A percentile compares a stretch with the other conserved stretches of the same genome.
Evolutionary conservation across 2,113 vertebrate species (phyloP).

Genomic region (Ceyx cyanopectus): DNA sequence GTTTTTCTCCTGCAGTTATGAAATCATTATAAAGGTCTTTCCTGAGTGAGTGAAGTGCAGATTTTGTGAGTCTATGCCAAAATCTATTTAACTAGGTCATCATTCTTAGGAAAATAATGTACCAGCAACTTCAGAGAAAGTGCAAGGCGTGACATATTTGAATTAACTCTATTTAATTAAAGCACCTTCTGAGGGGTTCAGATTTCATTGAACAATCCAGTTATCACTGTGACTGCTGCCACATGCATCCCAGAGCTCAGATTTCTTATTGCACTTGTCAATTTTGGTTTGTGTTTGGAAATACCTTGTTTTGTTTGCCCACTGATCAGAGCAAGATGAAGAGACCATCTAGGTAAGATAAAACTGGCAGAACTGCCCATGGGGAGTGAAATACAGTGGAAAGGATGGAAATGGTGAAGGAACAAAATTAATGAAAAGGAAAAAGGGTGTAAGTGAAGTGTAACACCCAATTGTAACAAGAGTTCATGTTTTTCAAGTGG

Average conservation of each 20-base stretch:
- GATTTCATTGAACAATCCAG: constrained; percentile 41
- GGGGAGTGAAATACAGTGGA: neutral
- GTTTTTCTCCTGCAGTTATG: constrained; percentile 41
- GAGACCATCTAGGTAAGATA: neutral
- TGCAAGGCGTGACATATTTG: constrained; percentile 48
- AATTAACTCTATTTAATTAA: constrained; percentile 75
- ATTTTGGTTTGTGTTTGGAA: neutral
- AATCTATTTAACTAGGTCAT: constrained; percentile 74
- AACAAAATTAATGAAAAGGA: neutral
- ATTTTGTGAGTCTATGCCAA: constrained; percentile 61
- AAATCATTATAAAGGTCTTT: constrained; percentile 56
- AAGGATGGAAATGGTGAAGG: neutral
- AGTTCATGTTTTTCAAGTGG: neutral
- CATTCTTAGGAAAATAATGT: constrained; percentile 68
- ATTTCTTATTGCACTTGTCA: neutral
- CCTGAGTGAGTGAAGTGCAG: constrained; percentile 40
- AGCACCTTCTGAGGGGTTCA: constrained; percentile 35
- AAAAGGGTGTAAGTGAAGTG: neutral
- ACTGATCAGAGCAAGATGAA: neutral
- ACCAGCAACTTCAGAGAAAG: constrained; percentile 60
- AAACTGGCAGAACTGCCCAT: neutral
- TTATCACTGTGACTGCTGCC: neutral
- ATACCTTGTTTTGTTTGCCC: neutral
- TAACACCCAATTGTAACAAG: neutral
- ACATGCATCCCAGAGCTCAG: neutral